Evolutionary conservation across 2,113 vertebrate genomes (phyloP).

Genomic region (Glaucidium brasilianum): DNA sequence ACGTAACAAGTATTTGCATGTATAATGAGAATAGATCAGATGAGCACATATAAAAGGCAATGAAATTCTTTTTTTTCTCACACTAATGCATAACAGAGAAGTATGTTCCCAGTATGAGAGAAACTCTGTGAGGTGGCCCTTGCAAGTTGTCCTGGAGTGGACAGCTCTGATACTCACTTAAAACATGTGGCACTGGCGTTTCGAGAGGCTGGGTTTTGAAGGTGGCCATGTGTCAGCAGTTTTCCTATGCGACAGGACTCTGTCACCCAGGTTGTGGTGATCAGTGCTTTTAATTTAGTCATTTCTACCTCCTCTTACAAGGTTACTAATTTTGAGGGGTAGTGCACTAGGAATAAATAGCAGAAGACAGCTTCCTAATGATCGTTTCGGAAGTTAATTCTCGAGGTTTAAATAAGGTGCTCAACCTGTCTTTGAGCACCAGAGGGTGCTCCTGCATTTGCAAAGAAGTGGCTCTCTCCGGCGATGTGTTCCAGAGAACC

Average conservation of each 20-base stretch:
- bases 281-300: neutral
- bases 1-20: neutral
- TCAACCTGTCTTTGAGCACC: neutral
- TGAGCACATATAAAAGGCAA: neutral
- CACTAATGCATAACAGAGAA: neutral
- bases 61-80: neutral
- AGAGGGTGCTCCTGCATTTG: conserved; percentile 58
- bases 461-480: neutral
- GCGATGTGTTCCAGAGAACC: neutral
- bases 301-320: neutral
- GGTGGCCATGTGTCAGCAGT: neutral
- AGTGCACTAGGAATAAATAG: neutral
- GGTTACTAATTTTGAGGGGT: neutral
- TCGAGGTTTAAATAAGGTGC: neutral
- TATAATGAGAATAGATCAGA: neutral
- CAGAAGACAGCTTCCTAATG: neutral
- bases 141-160: neutral
- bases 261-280: neutral
- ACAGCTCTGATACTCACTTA: neutral
- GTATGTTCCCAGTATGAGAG: neutral
- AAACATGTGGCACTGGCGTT: neutral
- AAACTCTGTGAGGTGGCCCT: neutral
- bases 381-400: neutral
- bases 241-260: neutral
- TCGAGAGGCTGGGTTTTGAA: neutral